Conservation (phyloP, 2,888 invertebrate genomes). For the Cheilosia soror region DNA sequence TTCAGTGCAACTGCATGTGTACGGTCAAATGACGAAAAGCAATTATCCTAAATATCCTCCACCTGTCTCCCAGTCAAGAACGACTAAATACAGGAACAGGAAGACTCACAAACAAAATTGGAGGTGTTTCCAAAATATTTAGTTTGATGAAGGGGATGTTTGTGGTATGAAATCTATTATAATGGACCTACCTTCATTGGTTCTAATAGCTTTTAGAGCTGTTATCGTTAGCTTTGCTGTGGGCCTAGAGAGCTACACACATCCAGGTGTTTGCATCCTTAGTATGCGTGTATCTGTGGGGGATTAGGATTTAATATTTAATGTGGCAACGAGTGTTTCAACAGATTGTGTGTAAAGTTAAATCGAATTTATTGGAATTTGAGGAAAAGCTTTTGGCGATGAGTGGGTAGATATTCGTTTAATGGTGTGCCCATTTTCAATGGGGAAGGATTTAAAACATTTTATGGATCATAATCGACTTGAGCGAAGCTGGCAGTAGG, state of each 20-base stretch:
- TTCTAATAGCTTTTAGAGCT: slow-evolving; percentile 25
- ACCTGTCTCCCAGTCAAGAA: background rate
- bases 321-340: slow-evolving; percentile 23
- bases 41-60: slow-evolving; percentile 51
- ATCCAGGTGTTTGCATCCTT: background rate
- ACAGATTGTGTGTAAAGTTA: slow-evolving; percentile 31
- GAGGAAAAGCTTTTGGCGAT: background rate
- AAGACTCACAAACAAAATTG: background rate
- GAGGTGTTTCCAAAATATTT: slow-evolving; percentile 47
- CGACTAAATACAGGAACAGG: background rate
- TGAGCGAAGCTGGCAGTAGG: too few species aligned
- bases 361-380: slow-evolving; percentile 33
- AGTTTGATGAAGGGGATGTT: slow-evolving; percentile 1
- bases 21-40: slow-evolving; percentile 43
- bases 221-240: slow-evolving; percentile 24
- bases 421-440: background rate
- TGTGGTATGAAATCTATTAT: slow-evolving; percentile 21
- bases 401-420: background rate
- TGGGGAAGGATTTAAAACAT: background rate
- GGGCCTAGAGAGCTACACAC: slow-evolving; percentile 5
- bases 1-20: background rate
- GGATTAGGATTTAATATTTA: background rate
- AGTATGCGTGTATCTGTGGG: background rate
- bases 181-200: background rate
- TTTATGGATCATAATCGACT: too few species aligned